phyloP scores from a whole-genome alignment of 2,888 invertebrate genomes.

The Fragum sueziense region DNA sequence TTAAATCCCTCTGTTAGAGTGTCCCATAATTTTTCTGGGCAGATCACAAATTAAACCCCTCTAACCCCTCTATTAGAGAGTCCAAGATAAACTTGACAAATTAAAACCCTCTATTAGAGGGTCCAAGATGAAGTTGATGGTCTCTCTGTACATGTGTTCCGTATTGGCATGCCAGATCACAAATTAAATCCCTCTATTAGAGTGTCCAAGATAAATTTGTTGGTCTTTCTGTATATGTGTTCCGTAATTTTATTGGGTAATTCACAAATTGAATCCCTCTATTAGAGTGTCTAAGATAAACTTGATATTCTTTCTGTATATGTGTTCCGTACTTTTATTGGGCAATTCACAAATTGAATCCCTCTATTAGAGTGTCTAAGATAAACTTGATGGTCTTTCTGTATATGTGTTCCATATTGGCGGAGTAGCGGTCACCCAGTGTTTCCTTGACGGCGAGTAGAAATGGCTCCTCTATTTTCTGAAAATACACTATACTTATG shows the following conservation, averaged over 20 bases:
- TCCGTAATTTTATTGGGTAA: constrained; percentile 86
- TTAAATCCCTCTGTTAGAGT: no score
- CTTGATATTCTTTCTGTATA: constrained; percentile 93
- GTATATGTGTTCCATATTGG: constrained; percentile 94
- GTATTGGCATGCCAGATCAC: no score
- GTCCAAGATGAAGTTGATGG: no score
- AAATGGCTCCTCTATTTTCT: constrained; percentile 96
- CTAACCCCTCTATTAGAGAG: no score
- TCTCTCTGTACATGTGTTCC: no score
- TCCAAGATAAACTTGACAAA: no score
- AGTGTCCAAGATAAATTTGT: constrained; percentile 93
- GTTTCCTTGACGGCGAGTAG: constrained; percentile 92
- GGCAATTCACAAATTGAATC: constrained; percentile 78
- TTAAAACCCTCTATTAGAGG: no score
- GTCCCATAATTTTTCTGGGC: no score
- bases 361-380: constrained; percentile 91
- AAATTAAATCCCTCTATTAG: constrained; percentile 87
- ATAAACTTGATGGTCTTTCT: constrained; percentile 93
- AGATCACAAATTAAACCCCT: no score
- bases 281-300: constrained; percentile 93
- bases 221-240: constrained; percentile 93
- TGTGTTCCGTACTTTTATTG: constrained; percentile 85
- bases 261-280: constrained; percentile 84
- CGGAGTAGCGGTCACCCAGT: constrained; percentile 93
- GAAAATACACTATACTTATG: no score